phyloP scores from a whole-genome alignment of 2,113 vertebrate species.

The Crotalus helleri region DNA sequence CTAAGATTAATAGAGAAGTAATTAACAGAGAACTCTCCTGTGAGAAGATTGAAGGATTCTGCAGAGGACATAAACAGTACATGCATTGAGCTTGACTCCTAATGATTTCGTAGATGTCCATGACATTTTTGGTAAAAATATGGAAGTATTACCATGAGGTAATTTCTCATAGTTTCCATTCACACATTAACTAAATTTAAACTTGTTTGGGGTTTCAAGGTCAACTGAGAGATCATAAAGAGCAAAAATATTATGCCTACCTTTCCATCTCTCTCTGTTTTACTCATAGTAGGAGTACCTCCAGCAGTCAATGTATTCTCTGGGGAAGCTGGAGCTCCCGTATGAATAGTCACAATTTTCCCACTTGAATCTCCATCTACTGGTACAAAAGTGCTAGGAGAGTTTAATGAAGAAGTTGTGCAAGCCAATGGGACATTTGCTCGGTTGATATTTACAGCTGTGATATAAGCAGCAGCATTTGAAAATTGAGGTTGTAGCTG shows the following conservation, averaged over 20 bases:
- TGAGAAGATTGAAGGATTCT: not conserved
- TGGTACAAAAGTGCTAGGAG: constrained; percentile 72
- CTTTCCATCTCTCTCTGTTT: constrained; percentile 89
- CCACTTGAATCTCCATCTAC: constrained; percentile 78
- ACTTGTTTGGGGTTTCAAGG: not conserved
- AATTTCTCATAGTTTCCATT: not conserved
- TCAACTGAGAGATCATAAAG: not conserved
- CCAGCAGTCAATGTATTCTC: constrained; percentile 65
- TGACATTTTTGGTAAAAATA: not conserved
- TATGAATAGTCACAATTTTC: constrained; percentile 65
- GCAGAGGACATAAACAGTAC: not conserved
- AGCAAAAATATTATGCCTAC: constrained; percentile 63
- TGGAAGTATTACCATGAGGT: not conserved
- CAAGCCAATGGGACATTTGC: constrained; percentile 76
- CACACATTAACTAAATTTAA: not conserved
- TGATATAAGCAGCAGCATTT: constrained; percentile 59
- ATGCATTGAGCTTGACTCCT: not conserved
- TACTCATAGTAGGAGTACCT: constrained; percentile 67
- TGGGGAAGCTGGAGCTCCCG: constrained; percentile 69
- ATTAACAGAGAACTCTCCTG: not conserved
- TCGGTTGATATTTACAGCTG: constrained; percentile 66
- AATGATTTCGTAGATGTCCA: not conserved
- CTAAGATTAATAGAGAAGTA: not conserved
- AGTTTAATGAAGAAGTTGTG: constrained; percentile 77
- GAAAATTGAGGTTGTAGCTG: constrained; percentile 61